These are phyloP conservation scores for Oreochromis tanganicae DNA, from an alignment of 2,113 vertebrate species.

Conservation along the genomic window DNA sequence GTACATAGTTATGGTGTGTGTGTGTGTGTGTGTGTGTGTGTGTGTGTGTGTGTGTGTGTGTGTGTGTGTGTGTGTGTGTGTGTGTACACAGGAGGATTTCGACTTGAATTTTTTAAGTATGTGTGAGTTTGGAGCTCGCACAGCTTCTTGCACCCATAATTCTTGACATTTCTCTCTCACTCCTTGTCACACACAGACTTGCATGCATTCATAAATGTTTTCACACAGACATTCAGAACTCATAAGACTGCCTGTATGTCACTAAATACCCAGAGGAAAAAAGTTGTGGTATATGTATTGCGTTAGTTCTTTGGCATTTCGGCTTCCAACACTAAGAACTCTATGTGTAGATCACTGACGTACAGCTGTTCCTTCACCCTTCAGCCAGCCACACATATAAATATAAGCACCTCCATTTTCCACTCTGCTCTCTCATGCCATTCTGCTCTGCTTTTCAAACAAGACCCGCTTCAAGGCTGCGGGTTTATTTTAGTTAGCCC, in stretches of 20 bases:
- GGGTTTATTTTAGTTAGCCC: conserved; percentile 58
- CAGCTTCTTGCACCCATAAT: not conserved
- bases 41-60: not conserved
- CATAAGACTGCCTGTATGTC: not conserved
- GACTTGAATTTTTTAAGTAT: conserved; percentile 2
- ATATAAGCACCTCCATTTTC: conserved; percentile 58
- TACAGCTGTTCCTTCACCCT: conserved; percentile 16
- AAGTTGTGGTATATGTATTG: conserved; percentile 16
- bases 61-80: not conserved
- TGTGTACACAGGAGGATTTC: not conserved
- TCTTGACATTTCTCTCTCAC: not conserved
- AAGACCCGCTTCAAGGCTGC: conserved; percentile 44
- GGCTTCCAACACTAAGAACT: conserved; percentile 48
- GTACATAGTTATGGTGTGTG: too few relatives aligned
- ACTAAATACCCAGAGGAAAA: conserved; percentile 20
- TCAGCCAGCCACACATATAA: conserved; percentile 30
- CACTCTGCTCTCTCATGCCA: conserved; percentile 27
- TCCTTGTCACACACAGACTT: not conserved
- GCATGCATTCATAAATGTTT: not conserved
- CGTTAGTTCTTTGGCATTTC: conserved; percentile 37
- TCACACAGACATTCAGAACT: not conserved
- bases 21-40: too few relatives aligned
- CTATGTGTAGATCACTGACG: conserved; percentile 42
- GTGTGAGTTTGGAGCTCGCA: not conserved
- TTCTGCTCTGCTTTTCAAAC: conserved; percentile 46